These are phyloP conservation scores for Mimumesa dahlbomi DNA, from an alignment of 2,888 invertebrate species.

Conservation along the genomic window DNA sequence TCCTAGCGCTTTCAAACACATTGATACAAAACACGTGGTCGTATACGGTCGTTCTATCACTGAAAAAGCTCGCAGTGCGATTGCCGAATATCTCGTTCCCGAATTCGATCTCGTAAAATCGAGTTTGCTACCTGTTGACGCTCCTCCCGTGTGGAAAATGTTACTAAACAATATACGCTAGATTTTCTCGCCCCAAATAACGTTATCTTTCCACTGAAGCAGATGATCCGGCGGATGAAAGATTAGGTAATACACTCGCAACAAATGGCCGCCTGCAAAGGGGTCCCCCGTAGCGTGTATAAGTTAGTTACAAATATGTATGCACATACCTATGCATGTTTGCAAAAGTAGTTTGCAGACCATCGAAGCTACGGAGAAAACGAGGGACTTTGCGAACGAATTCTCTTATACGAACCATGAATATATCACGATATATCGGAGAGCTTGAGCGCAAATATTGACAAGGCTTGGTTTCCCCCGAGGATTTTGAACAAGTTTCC, in stretches of 20 bases:
- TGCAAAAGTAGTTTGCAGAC: not conserved
- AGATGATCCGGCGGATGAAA: too few relatives aligned
- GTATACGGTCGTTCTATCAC: too few relatives aligned
- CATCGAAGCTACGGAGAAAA: not conserved
- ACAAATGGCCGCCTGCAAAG: too few relatives aligned
- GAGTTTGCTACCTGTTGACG: constrained; percentile 2
- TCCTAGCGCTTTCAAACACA: too few relatives aligned
- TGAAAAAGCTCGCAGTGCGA: not conserved
- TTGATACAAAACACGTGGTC: too few relatives aligned
- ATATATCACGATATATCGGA: not conserved
- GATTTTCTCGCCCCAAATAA: too few relatives aligned
- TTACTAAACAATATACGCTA: too few relatives aligned
- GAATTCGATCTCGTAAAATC: not conserved
- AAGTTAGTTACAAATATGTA: too few relatives aligned
- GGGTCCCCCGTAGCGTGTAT: too few relatives aligned
- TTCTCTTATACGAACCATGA: not conserved
- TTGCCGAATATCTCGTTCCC: not conserved
- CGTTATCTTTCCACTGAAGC: too few relatives aligned
- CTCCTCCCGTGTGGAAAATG: not conserved
- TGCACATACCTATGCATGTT: not conserved
- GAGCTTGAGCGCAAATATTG: constrained; percentile 5
- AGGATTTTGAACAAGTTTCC: not conserved
- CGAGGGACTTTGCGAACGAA: constrained; percentile 6
- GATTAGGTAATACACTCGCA: too few relatives aligned
- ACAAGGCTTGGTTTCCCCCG: not conserved